Conservation (phyloP, 2,797 vertebrate species). For the Rhabdophis nuchalis region DNA sequence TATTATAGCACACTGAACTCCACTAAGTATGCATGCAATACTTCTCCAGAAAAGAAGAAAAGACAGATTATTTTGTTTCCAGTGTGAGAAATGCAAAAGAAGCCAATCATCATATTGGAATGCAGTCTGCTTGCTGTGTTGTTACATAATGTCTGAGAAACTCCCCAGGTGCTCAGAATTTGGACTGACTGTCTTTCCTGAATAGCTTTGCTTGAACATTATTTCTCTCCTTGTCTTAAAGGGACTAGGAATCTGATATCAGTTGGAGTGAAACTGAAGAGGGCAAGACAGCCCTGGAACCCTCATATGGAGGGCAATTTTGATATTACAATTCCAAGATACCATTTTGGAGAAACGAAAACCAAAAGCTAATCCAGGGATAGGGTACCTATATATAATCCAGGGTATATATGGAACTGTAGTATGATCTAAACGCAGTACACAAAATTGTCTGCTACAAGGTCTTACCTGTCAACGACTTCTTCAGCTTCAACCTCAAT, state of each 20-base stretch:
- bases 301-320: not conserved
- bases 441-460: no score
- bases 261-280: not conserved
- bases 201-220: not conserved
- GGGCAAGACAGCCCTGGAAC: not conserved
- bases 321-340: not conserved
- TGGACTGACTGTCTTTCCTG: not conserved
- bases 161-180: no score
- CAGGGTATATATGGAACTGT: no score
- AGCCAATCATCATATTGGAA: not conserved
- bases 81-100: not conserved
- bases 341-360: not conserved
- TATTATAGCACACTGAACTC: not conserved
- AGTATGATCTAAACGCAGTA: no score
- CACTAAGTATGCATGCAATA: not conserved
- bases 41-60: not conserved
- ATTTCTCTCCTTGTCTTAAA: not conserved
- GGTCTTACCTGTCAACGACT: no score
- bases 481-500: no score
- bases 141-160: not conserved
- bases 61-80: not conserved
- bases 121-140: not conserved
- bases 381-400: not conserved
- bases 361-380: not conserved
- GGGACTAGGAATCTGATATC: not conserved